A percentile compares a stretch with the other conserved stretches of the same genome.
Evolutionary conservation across 1,140 invertebrate species (phyloP).

Genomic region (Apis cerana): DNA sequence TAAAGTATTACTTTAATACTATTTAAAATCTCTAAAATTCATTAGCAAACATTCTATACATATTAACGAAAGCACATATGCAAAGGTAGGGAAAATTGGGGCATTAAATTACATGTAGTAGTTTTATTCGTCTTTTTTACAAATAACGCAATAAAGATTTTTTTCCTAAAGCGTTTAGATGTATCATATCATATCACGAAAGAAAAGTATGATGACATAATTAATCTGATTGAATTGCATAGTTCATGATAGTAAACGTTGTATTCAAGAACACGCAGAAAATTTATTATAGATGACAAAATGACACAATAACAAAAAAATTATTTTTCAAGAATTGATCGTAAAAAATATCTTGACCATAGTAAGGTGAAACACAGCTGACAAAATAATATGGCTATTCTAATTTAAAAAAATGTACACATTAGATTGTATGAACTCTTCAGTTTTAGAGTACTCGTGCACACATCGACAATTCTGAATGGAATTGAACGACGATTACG

Average conservation of each 20-base stretch:
- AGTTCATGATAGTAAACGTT: slow-evolving; percentile 5
- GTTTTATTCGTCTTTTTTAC: slow-evolving; percentile 67
- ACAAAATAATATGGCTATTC: slow-evolving; percentile 31
- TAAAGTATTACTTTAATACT: slow-evolving; percentile 22
- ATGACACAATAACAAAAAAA: not conserved
- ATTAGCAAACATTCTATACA: not conserved
- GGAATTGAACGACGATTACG: slow-evolving; percentile 49
- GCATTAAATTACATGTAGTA: slow-evolving; percentile 48
- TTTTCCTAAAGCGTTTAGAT: slow-evolving; percentile 62
- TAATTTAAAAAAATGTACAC: slow-evolving; percentile 17
- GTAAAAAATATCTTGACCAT: slow-evolving; percentile 17
- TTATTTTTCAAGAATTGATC: not conserved
- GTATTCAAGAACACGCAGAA: slow-evolving; percentile 2
- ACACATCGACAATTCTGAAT: slow-evolving; percentile 7
- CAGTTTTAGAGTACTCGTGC: not conserved
- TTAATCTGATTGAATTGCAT: slow-evolving; percentile 46
- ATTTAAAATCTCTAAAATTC: not conserved
- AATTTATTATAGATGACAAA: slow-evolving; percentile 15
- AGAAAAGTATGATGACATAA: slow-evolving; percentile 25
- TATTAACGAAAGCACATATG: not conserved
- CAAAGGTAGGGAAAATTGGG: slow-evolving; percentile 19
- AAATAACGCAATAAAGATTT: slow-evolving; percentile 67
- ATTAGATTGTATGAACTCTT: not conserved
- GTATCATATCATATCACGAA: slow-evolving; percentile 51
- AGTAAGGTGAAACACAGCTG: slow-evolving; percentile 18